These are phyloP conservation scores for Seriola dumerili DNA, from an alignment of 2,113 vertebrate genomes.

Conservation along the genomic window DNA sequence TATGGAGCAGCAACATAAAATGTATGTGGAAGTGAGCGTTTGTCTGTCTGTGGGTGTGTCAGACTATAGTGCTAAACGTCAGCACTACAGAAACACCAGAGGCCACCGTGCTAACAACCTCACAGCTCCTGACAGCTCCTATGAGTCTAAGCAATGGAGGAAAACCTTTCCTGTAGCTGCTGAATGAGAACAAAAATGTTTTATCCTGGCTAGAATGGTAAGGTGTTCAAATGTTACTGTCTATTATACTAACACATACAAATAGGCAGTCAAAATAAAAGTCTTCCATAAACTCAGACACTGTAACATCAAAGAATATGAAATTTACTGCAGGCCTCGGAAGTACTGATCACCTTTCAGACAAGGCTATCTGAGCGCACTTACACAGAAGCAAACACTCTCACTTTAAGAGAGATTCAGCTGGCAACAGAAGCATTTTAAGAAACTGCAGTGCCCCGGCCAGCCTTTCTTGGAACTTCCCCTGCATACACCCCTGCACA, in stretches of 20 bases:
- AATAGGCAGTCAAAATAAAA: too few species aligned
- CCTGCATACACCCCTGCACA: conserved; percentile 66
- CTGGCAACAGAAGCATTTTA: conserved; percentile 49
- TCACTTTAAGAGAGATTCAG: conserved; percentile 41
- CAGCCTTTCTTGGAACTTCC: conserved; percentile 65
- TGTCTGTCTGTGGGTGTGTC: conserved; percentile 34
- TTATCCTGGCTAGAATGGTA: neutral
- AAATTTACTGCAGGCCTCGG: neutral
- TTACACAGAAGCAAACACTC: conserved; percentile 18
- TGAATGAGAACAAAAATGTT: neutral
- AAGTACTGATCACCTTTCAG: conserved; percentile 10
- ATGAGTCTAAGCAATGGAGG: neutral
- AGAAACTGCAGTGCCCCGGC: conserved; percentile 56
- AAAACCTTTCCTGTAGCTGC: neutral
- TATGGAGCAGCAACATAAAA: conserved; percentile 27
- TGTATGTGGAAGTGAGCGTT: neutral
- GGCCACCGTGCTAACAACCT: neutral
- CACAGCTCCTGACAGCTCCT: conserved; percentile 13
- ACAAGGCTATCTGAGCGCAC: neutral
- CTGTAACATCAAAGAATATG: neutral
- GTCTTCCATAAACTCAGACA: too few species aligned
- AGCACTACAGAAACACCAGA: conserved; percentile 16
- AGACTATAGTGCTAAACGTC: conserved; percentile 36
- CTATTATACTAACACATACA: neutral
- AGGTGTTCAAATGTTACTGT: neutral